Base-by-base conservation (phyloP, 1,140 invertebrate genomes). In the Calosoma granatense region DNA sequence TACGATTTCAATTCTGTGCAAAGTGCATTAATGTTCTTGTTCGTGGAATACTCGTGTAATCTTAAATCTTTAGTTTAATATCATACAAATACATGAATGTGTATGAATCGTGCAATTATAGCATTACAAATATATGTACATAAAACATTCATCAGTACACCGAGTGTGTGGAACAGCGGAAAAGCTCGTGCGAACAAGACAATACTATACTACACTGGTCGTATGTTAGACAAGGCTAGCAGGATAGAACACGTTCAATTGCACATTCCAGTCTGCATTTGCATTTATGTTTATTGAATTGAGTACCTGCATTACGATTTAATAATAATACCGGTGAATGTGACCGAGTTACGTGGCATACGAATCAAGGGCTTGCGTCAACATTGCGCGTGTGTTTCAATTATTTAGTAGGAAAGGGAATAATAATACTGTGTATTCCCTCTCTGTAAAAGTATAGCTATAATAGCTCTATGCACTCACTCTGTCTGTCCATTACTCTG, bases 251-350 rank as follows among this genome's bases (percentile, higher is more conserved):
- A 47, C 17, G 17, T 47, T 47, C 26, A 9, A 47, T 47, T 47
- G 9, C 41, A 47, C 41, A 47, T 47, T 47, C 17, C 41, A 12
- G 17, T 47, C 41, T 17, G 17, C 41, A 47, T 47, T 47, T 47
- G 41, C 41, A 47, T 9, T 47, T 47, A 47, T 47, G 41, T 9
- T 47, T 47, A 47, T 47, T 47, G 41, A 47, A 47, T 47, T 47
- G 41, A 47, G 41, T 47, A 47, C 41, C 41, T 47, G 41, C 15
- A 47, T 17, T 47, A 47, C 41, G 41, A 47, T 47, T 47, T 47
- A 47, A 47, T 47, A 9, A 17, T 47, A 11, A 47, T 47, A 47
- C 41, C 41, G 41, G 41, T 17, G 17, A 12, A 11, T 17, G 41
- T 12, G 17, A 9, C 26, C n/a, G 6, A 6, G 26, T 36, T 36